Evolutionary conservation across 1,140 invertebrate species (phyloP), one percentile per base, ranked within the genome.

Genomic region (Caenorhabditis brenneri): DNA sequence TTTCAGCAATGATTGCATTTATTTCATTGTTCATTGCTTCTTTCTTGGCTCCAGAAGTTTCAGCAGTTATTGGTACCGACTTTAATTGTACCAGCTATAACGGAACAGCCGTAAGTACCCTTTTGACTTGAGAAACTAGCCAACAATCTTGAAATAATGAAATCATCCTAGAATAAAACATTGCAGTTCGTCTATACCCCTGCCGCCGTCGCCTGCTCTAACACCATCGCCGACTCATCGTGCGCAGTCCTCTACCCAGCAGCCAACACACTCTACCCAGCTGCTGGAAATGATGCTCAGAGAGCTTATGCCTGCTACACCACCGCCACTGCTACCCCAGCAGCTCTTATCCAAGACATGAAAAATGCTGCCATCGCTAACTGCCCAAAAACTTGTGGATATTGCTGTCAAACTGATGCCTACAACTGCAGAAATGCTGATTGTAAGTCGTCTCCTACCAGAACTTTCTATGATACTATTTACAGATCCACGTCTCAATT

Each of bases 401-500:
- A 51, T 7, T 51, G 49, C 22, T 51, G 29, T 29, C n/a, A n/a
- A n/a, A n/a, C n/a, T n/a, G n/a, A n/a, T n/a, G n/a, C n/a, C n/a
- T n/a, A n/a, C n/a, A n/a, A 29, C 12, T 58, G 24, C 55, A 9
- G 9, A 12, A 27, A 58, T 58, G 55, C 31, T 58, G 24, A 78
- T 24, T 42, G 33, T 48, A 27, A 78, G 33, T 42, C 27, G 15
- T 48, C 3, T 9, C 19, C 7, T 39, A 42, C n/a, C 33, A 22
- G 22, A 9, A n/a, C 42, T 12, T 42, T 9, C 16, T 22, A 5
- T n/a, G 31, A 36, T 65, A 65, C 19, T 16, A 0, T 19, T 48
- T 79, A 48, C 74, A 79, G 74, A 39, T 22, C 74, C 74, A 27
- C 74, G 36, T 29, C 53, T 82, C 46, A 82, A 82, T 22, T 82